Evolutionary conservation across 2,888 invertebrate species (phyloP).

Genomic region (Marronus borbonicus): DNA sequence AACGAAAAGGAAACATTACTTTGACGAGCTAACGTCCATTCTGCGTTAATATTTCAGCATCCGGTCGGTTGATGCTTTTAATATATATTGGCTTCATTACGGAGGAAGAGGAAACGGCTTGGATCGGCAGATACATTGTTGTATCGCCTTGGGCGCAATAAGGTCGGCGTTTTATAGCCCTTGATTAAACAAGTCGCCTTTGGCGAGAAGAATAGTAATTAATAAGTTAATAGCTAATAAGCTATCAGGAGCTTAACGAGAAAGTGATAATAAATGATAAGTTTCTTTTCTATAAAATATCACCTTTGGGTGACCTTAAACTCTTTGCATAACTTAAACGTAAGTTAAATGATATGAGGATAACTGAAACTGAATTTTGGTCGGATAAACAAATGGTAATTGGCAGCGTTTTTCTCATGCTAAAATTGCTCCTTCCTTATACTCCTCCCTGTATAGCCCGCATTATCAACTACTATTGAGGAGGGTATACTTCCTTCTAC

Average conservation of each 20-base stretch:
- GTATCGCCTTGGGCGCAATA: background rate
- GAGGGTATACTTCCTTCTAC: too few species aligned
- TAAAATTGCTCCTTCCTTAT: too few species aligned
- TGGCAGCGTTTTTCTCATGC: too few species aligned
- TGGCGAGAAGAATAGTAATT: too few species aligned
- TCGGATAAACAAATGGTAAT: too few species aligned
- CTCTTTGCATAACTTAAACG: too few species aligned
- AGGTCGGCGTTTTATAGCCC: background rate
- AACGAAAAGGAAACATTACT: conserved; percentile 31
- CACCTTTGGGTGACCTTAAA: too few species aligned
- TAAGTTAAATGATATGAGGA: too few species aligned
- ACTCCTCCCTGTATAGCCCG: too few species aligned
- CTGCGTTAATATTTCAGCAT: background rate
- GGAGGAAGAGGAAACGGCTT: conserved; percentile 8
- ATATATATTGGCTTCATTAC: conserved; percentile 2
- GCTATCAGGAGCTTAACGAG: background rate
- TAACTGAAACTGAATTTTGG: too few species aligned
- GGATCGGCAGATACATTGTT: background rate
- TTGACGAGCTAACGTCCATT: conserved; percentile 24
- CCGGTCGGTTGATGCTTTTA: conserved; percentile 23
- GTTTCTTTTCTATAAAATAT: background rate
- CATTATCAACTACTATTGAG: too few species aligned
- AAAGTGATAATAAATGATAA: background rate
- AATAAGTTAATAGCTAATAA: too few species aligned
- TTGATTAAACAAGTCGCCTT: background rate